Base-by-base conservation (phyloP, 2,888 invertebrate genomes). In the Drosophila longiperda region DNA sequence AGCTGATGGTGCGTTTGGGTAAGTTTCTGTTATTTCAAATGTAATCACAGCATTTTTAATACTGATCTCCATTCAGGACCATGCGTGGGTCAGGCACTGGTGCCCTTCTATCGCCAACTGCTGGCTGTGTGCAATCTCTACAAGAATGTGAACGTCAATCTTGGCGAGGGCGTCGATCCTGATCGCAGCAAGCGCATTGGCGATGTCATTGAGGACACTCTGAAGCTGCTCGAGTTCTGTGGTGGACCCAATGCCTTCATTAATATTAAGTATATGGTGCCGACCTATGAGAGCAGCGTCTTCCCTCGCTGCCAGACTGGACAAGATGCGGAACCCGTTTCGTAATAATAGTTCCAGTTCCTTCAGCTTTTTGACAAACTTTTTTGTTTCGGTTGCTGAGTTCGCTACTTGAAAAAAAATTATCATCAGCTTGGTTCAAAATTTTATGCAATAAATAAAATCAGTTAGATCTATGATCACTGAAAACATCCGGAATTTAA, bases 251-350 rank as follows among this genome's bases (percentile, higher is more conserved):
- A 99, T 92, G 98, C 99, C 1, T 99, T 98, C 92, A 98, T 99
- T 89, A 99, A 99, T 93, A 99, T 99, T 89, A 99, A 99, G 93
- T 99, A 99, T 93, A 97, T 99, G 95, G 95, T 99, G 84, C 99
- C 99, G 0, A 99, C 99, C n/a, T 99, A 99, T 91, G 98, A 99
- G 93, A 99, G 99, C 20, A 97, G 96, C 89, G 87, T 91, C 8
- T 88, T 90, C 45, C 91, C 91, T 1, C 82, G 79, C 54, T 90
- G 87, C 52, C 80, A 82, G 33, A 57, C 63, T 23, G 20, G 57
- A 32, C 20, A n/a, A 36, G 63, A 66, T 7, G 1, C 17, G 0
- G n/a, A 3, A 29, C 1, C 53, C 49, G 67, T 40, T 38, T 45
- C 57, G 32, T 72, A 42, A 68, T 17, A 36, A 26, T 20, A 29